Evolutionary conservation across 2,888 invertebrate species (phyloP), one percentile per base, ranked within the genome.

Genomic region (Linyphia triangularis): DNA sequence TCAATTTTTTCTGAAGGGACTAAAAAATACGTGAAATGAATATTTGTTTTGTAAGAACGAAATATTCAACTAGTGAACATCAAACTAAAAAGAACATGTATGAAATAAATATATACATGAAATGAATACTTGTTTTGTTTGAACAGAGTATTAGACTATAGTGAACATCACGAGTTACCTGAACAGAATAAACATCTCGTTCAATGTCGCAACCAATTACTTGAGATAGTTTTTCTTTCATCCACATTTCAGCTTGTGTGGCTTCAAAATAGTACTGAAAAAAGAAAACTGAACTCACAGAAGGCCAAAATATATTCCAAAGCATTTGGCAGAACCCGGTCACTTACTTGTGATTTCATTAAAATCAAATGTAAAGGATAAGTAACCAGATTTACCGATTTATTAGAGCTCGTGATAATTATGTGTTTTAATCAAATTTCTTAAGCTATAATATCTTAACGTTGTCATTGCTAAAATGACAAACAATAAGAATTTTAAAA

Each of bases 231-330:
- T 97, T 97, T 91, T 98, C 98, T 61, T 95, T 94, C 91, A 99
- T 95, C 98, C 98, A 99, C 22, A 96, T 95, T 91, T 97, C 96
- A 0, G 97, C 96, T 93, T 99, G 99, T 0, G 95, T 94, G 1
- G 97, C 96, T 93, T 99, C 98, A 0, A 96, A 95, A 91, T 97
- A 96, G 92, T 97, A 97, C 95, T 96, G 93, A 16, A 84, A 83
- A 67, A 65, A 30, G n/a, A 2, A 81, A 30, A 6, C 51, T 9
- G 43, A 59, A n/a, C n/a, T n/a, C n/a, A n/a, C n/a, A n/a, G n/a
- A n/a, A n/a, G n/a, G n/a, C n/a, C n/a, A n/a, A n/a, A n/a, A n/a
- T n/a, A n/a, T n/a, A n/a, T n/a, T n/a, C n/a, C n/a, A n/a, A n/a
- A n/a, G n/a, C n/a, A n/a, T n/a, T n/a, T n/a, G n/a, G n/a, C n/a